Base-by-base conservation (phyloP, 2,113 vertebrate genomes). In the Lophochroa leadbeateri region DNA sequence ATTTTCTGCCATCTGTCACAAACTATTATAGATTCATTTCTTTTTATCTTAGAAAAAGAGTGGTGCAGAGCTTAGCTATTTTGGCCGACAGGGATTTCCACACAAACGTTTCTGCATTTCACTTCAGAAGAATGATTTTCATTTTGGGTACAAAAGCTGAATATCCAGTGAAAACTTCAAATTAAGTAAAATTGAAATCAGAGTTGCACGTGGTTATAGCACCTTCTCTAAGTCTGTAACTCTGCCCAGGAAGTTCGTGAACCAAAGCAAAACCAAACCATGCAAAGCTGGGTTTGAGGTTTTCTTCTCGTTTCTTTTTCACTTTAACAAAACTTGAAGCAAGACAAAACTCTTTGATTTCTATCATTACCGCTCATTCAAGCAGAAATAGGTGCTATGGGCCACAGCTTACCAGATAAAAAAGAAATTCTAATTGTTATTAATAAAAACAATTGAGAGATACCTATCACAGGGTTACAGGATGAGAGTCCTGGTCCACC, bases 1-100 rank as follows among this genome's bases (percentile, higher is more conserved):
- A 94, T 95, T 95, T 96, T 96, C 93, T 97, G 85, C 96, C 95
- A 96, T 96, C 94, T 96, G 94, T 90, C 92, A 96, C 94, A 92
- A 94, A 93, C 95, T 92, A 96, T 94, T 94, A 86, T 70, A 94
- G 92, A 95, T 84, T 93, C 86, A 78, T 83, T 96, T 95, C 86
- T 95, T 96, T 95, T 94, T 90, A 94, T 96, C 95, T 96, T 57
- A 82, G 78, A 84, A 90, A 84, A 92, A 61, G 84, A 92, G 87
- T 69, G 84, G 88, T 96, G 82, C 92, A 92, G 83, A 91, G 93
- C 94, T 96, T 89, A 92, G 94, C 94, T 96, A 96, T 95, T 96
- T 92, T 93, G 92, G 92, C 94, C 28, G 0, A 90, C 46, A 93
- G 94, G 95, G 94, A 90, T 94, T 96, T 97, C 96, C 94, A 97